Percentiles rank a stretch among this genome's conserved stretches.
Evolutionary conservation across 1,140 invertebrate species (phyloP).

Genomic region (Penaeus japonicus): DNA sequence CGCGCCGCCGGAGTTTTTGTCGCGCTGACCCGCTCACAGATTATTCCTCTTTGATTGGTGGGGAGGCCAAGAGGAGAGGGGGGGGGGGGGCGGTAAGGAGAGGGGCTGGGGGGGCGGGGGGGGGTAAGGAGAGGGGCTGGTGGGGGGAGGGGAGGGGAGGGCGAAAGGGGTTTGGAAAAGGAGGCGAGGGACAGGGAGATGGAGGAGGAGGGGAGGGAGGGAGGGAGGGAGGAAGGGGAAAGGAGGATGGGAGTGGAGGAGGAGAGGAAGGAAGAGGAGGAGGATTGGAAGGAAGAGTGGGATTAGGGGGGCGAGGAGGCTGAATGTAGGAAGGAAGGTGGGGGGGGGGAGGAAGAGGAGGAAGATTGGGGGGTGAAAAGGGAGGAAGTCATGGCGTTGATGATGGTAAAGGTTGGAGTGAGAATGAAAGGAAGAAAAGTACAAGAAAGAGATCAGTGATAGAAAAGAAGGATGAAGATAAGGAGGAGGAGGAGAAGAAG

Average conservation of each 20-base stretch:
- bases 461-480: neutral
- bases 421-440: too few relatives aligned
- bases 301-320: neutral
- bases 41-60: conserved; percentile 6
- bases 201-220: neutral
- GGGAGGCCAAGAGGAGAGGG: neutral
- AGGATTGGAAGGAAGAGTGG: neutral
- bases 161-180: neutral
- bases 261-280: neutral
- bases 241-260: neutral
- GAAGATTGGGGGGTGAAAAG: neutral
- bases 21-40: neutral
- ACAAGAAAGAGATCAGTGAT: too few relatives aligned
- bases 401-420: too few relatives aligned
- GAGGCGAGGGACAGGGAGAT: neutral
- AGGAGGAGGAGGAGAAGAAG: neutral
- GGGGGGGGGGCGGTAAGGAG: neutral
- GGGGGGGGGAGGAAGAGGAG: neutral
- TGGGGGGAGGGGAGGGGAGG: neutral
- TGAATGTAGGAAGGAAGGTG: neutral
- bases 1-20: neutral
- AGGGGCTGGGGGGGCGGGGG: neutral
- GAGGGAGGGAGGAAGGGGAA: neutral
- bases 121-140: too few relatives aligned
- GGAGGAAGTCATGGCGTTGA: too few relatives aligned